Percentiles rank a stretch among this genome's conserved stretches.
Conservation (phyloP, 2,888 invertebrate genomes). For the Mythimna impura region DNA sequence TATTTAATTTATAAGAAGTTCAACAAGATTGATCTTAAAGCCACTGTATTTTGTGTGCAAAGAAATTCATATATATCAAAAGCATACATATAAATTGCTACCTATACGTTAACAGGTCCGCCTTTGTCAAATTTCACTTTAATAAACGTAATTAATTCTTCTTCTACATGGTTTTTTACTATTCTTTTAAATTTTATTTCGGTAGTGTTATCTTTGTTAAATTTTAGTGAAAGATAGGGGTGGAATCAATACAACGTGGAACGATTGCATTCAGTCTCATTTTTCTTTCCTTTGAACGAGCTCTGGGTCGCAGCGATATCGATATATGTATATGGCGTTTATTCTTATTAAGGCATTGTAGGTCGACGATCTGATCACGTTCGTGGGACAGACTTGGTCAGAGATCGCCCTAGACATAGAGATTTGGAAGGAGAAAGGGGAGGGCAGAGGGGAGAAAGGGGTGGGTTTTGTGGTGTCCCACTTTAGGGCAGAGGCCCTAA, state of each 20-base stretch:
- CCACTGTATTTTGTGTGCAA: too few relatives aligned
- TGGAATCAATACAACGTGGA: slow-evolving; percentile 28
- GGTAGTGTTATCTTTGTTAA: not conserved
- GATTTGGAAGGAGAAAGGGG: too few relatives aligned
- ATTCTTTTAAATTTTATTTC: not conserved
- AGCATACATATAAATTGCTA: too few relatives aligned
- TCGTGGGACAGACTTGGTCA: too few relatives aligned
- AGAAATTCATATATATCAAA: too few relatives aligned
- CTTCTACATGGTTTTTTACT: not conserved
- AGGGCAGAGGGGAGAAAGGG: too few relatives aligned
- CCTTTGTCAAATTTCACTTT: not conserved
- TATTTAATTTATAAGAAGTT: not conserved
- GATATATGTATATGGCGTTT: not conserved
- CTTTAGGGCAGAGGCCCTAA: too few relatives aligned
- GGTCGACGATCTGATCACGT: too few relatives aligned
- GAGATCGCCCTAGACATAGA: too few relatives aligned
- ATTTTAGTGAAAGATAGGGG: slow-evolving; percentile 25
- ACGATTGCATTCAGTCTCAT: not conserved
- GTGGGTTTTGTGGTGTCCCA: too few relatives aligned
- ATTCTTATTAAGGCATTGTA: too few relatives aligned
- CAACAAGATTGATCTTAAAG: not conserved
- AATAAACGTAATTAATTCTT: not conserved
- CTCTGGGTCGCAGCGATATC: not conserved
- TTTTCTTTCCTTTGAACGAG: not conserved
- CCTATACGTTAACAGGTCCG: too few relatives aligned